Conservation (phyloP, 1,140 invertebrate species). For the Brachionus manjavacas region DNA sequence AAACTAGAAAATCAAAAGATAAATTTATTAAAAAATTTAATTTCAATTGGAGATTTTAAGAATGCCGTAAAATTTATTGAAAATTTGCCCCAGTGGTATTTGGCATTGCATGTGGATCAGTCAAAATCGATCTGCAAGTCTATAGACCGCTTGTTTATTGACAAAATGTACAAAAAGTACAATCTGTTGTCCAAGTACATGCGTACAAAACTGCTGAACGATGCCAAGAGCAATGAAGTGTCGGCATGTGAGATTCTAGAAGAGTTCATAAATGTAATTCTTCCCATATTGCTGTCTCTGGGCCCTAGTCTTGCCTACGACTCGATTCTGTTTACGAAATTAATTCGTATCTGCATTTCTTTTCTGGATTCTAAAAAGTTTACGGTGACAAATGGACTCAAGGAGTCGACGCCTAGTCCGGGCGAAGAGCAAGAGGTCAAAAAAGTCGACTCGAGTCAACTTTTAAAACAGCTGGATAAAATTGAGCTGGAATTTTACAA, state of each 20-base stretch:
- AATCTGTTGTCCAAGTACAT: conserved; percentile 46
- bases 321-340: conserved; percentile 40
- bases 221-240: background rate
- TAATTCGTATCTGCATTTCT: conserved; percentile 39
- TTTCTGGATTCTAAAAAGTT: conserved; percentile 33
- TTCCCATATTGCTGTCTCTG: background rate
- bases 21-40: conserved; percentile 77
- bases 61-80: conserved; percentile 73
- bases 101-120: conserved; percentile 70
- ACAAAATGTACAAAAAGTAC: conserved; percentile 78
- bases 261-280: background rate
- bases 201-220: background rate
- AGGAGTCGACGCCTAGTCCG: background rate
- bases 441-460: conserved; percentile 9
- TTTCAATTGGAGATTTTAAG: conserved; percentile 82
- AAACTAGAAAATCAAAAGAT: conserved; percentile 77
- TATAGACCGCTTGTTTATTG: conserved; percentile 77
- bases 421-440: background rate
- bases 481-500: conserved; percentile 33
- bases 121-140: conserved; percentile 73
- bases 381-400: background rate
- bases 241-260: background rate
- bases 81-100: conserved; percentile 71
- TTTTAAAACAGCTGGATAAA: background rate
- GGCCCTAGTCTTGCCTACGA: conserved; percentile 29